Percentiles rank a stretch among this genome's conserved stretches.
phyloP scores from a whole-genome alignment of 1,140 invertebrate species.

The Chymomyza costata region DNA sequence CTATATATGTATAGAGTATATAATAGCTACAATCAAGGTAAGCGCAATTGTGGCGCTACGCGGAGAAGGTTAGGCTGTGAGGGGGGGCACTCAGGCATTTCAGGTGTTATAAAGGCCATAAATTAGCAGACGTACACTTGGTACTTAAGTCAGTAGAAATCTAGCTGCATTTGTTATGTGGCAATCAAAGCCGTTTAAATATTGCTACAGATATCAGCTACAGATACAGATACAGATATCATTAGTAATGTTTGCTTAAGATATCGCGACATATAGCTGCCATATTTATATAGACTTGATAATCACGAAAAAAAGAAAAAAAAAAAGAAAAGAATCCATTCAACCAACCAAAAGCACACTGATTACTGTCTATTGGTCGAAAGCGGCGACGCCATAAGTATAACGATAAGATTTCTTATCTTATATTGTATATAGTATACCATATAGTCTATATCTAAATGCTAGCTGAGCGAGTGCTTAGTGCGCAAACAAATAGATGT shows the following conservation, averaged over 20 bases:
- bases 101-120: constrained; percentile 63
- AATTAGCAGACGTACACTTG: too few species aligned
- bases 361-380: constrained; percentile 47
- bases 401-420: constrained; percentile 54
- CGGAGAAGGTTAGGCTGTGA: background rate
- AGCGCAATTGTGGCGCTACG: too few species aligned
- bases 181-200: constrained; percentile 45
- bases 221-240: constrained; percentile 1
- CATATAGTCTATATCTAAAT: constrained; percentile 12
- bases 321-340: too few species aligned
- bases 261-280: constrained; percentile 58
- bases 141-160: constrained; percentile 19
- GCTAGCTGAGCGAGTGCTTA: constrained; percentile 38
- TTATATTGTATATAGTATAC: constrained; percentile 20
- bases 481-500: constrained; percentile 68
- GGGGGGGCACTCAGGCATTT: constrained; percentile 13
- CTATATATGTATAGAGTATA: too few species aligned
- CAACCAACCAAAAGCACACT: constrained; percentile 27
- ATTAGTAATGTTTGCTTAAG: constrained; percentile 50
- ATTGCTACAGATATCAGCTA: constrained; percentile 48
- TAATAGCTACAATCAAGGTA: too few species aligned
- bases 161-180: constrained; percentile 29
- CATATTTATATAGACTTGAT: constrained; percentile 70
- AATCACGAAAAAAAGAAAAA: constrained; percentile 51
- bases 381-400: constrained; percentile 10